Percentiles rank a stretch among this genome's conserved stretches.
Evolutionary conservation across 2,797 vertebrate species (phyloP).

Genomic region (Tapirus indicus): DNA sequence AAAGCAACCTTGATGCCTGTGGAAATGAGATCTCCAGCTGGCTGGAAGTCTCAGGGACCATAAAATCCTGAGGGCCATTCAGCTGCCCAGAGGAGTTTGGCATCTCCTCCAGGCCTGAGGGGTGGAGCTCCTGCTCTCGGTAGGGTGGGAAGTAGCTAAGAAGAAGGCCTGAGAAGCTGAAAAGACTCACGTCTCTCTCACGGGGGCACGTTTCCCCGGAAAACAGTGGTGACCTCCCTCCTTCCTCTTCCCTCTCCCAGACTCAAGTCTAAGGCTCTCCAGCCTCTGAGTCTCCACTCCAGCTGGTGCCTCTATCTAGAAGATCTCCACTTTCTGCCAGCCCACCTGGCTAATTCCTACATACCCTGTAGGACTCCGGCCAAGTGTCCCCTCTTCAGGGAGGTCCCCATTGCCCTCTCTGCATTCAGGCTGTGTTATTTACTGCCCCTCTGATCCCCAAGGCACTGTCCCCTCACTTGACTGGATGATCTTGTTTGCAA

Average conservation of each 20-base stretch:
- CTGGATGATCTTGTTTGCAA: neutral
- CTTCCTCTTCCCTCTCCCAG: neutral
- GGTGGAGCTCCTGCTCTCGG: neutral
- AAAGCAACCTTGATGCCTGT: neutral
- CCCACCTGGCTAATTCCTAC: neutral
- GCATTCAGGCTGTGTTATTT: neutral
- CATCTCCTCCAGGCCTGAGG: neutral
- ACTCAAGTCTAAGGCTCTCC: neutral
- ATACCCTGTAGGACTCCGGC: neutral
- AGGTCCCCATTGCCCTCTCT: neutral
- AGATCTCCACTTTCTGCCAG: neutral
- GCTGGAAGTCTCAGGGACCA: neutral
- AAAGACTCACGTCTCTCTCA: neutral
- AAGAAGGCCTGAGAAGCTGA: neutral
- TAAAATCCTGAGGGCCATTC: neutral
- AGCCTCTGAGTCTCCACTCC: neutral
- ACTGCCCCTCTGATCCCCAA: neutral
- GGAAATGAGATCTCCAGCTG: conserved; percentile 44
- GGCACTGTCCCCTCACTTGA: neutral
- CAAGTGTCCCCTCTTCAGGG: neutral
- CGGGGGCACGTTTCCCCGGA: neutral
- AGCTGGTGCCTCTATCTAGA: neutral
- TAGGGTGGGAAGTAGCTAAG: neutral
- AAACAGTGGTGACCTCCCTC: no score
- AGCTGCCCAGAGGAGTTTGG: neutral